Base-by-base conservation (phyloP, 2,797 vertebrate species). In the Pantherophis alleghaniensis region DNA sequence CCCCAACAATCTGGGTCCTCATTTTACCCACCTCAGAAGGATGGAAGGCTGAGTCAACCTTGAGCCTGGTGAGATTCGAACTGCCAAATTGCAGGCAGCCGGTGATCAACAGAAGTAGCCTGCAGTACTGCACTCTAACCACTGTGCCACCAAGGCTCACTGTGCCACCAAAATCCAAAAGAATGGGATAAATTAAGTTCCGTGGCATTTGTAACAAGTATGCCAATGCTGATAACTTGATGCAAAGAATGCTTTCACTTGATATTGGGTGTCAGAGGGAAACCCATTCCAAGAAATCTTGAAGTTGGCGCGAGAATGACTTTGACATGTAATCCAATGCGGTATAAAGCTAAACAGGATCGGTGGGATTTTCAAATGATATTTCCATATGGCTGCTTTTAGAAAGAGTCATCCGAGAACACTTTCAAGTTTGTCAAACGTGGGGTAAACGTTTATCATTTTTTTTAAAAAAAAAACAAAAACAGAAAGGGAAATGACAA, bases 321-420 rank as follows among this genome's bases (percentile, higher is more conserved):
- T 95, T 94, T 97, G 97, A 97, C 96, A 96, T 96, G 95, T 96
- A 96, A 96, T 97, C 94, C 95, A 96, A 95, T 92, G 95, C 88
- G 94, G 91, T 91, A 91, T 95, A 94, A 97, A 97, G 95, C 90
- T 90, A 95, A 96, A 96, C 91, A 95, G 96, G 96, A 96, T 97
- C 96, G 94, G 90, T 95, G 97, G 96, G 97, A 97, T 95, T 97
- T 95, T n/a, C 94, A 96, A 97, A 97, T 96, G 94, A 95, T 87
- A 96, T 91, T 95, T 96, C 97, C 97, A 97, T 96, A 96, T 97
- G 97, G 97, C 89, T 94, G 93, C 95, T 91, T 93, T 96, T 97
- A 96, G 4, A 94, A 88, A 94, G 93, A 96, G 93, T 93, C 96
- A 95, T 91, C 47, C 83, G 96, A 96, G 97, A 96, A 93, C 91